Evolutionary conservation across 64 coral and sea anemone species (phyloP).

Genomic region (Actinia tenebrosa): DNA sequence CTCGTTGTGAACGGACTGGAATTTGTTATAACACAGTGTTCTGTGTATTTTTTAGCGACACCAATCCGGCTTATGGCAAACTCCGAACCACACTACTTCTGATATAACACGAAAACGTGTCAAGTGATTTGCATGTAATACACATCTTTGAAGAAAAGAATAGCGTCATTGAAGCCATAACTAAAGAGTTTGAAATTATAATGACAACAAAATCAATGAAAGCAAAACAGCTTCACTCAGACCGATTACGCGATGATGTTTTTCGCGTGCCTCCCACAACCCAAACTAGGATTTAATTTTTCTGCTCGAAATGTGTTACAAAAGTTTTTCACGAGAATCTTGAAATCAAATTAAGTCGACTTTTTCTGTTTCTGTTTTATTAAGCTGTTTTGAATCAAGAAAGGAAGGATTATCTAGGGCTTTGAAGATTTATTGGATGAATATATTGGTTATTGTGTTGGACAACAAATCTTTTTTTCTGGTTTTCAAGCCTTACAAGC

Average conservation of each 20-base stretch:
- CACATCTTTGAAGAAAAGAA: background rate
- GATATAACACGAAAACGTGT: background rate
- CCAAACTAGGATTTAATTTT: too few relatives aligned
- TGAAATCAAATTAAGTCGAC: too few relatives aligned
- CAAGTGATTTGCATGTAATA: constrained; percentile 6
- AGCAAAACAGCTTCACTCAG: background rate
- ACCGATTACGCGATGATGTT: too few relatives aligned
- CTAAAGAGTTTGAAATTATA: background rate
- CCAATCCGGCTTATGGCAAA: background rate
- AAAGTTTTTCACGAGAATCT: too few relatives aligned
- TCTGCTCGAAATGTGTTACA: too few relatives aligned
- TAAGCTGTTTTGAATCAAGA: background rate
- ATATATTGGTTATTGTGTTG: background rate
- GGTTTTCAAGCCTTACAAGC: too few relatives aligned
- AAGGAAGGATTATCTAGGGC: background rate
- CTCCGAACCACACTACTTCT: background rate
- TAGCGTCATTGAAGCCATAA: background rate
- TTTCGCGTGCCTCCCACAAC: too few relatives aligned
- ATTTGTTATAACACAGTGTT: too few relatives aligned
- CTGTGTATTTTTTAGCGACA: background rate
- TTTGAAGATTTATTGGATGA: constrained; percentile 5
- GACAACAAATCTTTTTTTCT: background rate
- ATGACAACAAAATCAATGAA: background rate
- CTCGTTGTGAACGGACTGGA: background rate
- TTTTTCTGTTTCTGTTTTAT: background rate